phyloP scores from a whole-genome alignment of 2,113 vertebrate genomes.

The Dissostichus mawsoni region DNA sequence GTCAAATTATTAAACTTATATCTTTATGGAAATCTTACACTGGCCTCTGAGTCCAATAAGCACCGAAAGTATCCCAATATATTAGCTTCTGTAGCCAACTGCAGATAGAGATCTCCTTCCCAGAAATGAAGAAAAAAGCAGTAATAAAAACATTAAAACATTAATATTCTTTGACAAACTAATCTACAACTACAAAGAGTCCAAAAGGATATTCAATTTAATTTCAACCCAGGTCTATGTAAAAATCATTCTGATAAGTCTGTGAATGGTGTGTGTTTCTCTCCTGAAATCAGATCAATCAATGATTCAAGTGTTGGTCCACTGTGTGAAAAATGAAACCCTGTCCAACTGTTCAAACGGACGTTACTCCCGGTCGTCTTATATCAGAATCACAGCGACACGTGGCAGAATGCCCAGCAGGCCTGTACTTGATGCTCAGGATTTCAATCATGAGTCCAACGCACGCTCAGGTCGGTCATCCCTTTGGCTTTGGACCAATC shows the following conservation, averaged over 20 bases:
- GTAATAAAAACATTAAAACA: background rate
- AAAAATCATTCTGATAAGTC: background rate
- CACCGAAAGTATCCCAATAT: background rate
- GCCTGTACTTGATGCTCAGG: conserved; percentile 53
- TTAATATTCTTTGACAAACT: no score
- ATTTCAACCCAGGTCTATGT: background rate
- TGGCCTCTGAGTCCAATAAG: no score
- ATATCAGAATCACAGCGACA: conserved; percentile 54
- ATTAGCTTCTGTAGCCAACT: background rate
- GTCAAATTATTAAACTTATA: background rate
- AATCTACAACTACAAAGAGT: background rate
- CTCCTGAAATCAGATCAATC: conserved; percentile 17
- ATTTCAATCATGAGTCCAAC: conserved; percentile 71
- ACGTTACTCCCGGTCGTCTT: conserved; percentile 28
- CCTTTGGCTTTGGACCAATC: conserved; percentile 68
- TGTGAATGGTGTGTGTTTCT: conserved; percentile 10
- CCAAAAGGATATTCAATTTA: no score
- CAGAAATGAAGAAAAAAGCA: background rate
- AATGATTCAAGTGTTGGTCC: conserved; percentile 13
- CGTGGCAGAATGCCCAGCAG: conserved; percentile 67
- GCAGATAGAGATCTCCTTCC: background rate
- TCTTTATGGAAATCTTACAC: background rate
- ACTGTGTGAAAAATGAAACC: conserved; percentile 2
- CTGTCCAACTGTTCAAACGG: conserved; percentile 32
- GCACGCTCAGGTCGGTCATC: conserved; percentile 65